phyloP scores from a whole-genome alignment of 1,140 invertebrate genomes.

The Brachionus koreanus region DNA sequence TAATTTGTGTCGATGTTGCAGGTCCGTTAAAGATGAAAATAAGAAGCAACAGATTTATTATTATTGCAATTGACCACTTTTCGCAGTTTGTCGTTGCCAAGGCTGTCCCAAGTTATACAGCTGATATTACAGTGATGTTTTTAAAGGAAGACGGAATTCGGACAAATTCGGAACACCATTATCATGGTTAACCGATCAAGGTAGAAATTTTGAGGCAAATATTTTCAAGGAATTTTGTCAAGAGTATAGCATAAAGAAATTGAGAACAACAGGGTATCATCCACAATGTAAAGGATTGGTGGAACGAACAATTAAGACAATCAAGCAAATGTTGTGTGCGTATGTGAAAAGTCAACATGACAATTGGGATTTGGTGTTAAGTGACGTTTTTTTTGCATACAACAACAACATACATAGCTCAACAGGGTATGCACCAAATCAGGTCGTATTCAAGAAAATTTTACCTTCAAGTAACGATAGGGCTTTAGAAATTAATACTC shows the following conservation, averaged over 20 bases:
- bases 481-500: not conserved
- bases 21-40: conserved; percentile 1
- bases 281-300: conserved; percentile 51
- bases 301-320: conserved; percentile 50
- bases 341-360: not conserved
- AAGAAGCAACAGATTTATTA: conserved; percentile 24
- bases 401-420: not conserved
- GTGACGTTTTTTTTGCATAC: not conserved
- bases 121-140: not conserved
- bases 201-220: not conserved
- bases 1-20: conserved; percentile 15
- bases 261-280: conserved; percentile 49
- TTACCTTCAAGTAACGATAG: not conserved
- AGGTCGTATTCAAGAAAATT: not conserved
- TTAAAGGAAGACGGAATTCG: not conserved
- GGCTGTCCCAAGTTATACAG: not conserved
- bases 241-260: conserved; percentile 8
- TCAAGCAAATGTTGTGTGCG: conserved; percentile 43
- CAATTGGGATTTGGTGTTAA: conserved; percentile 26
- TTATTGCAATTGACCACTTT: conserved; percentile 24
- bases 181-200: conserved; percentile 1
- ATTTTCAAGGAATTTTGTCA: conserved; percentile 31
- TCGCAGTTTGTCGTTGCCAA: not conserved
- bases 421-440: not conserved
- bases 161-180: not conserved